These are phyloP conservation scores for Macrocentrus cingulum DNA, from an alignment of 1,140 invertebrate species.

Conservation along the genomic window DNA sequence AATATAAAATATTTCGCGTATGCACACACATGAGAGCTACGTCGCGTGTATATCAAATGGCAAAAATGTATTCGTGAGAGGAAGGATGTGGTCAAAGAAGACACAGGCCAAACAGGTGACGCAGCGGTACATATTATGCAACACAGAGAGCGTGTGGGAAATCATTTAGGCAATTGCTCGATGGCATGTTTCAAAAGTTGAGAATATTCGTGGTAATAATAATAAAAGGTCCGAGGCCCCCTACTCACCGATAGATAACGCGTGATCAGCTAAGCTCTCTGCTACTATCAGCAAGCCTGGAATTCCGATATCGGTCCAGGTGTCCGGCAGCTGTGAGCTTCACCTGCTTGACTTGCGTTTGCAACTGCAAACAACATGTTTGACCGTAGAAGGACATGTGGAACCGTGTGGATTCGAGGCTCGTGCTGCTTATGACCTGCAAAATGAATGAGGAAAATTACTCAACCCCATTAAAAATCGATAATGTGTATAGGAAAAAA, in stretches of 20 bases:
- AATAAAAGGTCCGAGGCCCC: not conserved
- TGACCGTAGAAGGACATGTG: not conserved
- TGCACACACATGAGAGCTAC: not conserved
- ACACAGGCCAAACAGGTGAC: conserved; percentile 36
- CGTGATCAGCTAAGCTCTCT: too few species aligned
- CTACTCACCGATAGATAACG: not conserved
- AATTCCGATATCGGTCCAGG: conserved; percentile 41
- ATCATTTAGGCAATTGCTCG: conserved; percentile 17
- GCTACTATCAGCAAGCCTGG: conserved; percentile 26
- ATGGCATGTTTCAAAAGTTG: conserved; percentile 11
- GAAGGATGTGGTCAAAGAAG: conserved; percentile 48
- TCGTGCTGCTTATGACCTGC: too few species aligned
- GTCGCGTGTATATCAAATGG: not conserved
- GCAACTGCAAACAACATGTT: not conserved
- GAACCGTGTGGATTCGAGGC: not conserved
- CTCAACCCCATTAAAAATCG: too few species aligned
- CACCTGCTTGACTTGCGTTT: conserved; percentile 35
- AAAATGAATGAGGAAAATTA: too few species aligned
- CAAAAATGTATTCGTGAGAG: conserved; percentile 28
- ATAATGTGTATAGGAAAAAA: too few species aligned
- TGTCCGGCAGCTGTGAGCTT: conserved; percentile 42
- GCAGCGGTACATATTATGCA: conserved; percentile 28
- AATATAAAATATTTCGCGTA: not conserved
- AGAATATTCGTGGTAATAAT: not conserved
- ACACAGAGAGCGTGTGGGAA: conserved; percentile 25